Percentiles rank a stretch among this genome's conserved stretches.
Evolutionary conservation across 2,797 vertebrate genomes (phyloP).

Genomic region (Squalus acanthias): DNA sequence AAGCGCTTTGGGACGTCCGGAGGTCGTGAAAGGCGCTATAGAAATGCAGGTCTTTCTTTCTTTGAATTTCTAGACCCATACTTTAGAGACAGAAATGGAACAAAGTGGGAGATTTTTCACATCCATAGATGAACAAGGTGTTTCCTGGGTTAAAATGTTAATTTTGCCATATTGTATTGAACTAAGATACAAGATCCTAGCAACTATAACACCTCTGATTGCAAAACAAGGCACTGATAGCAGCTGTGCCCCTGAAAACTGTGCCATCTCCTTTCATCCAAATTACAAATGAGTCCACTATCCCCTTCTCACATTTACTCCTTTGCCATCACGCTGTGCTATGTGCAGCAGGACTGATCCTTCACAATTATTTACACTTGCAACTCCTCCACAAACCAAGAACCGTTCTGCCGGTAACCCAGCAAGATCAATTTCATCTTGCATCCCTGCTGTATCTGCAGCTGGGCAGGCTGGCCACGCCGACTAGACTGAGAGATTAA

Average conservation of each 20-base stretch:
- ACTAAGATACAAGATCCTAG: neutral
- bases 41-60: no score
- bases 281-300: neutral
- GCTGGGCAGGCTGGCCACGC: neutral
- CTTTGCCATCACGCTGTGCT: neutral
- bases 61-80: neutral
- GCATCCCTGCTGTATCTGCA: neutral
- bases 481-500: neutral
- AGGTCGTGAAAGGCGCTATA: no score
- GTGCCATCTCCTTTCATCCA: neutral
- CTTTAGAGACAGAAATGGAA: neutral
- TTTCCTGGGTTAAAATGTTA: neutral
- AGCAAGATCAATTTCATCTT: neutral
- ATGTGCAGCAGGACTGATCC: neutral
- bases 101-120: neutral
- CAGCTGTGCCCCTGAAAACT: neutral
- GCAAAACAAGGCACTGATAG: neutral
- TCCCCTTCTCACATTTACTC: neutral
- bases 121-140: neutral
- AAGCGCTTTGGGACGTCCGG: no score
- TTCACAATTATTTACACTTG: slow-evolving; percentile 6
- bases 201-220: neutral
- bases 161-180: neutral
- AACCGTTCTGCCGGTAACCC: neutral
- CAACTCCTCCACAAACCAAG: neutral